Conservation (phyloP, 2,113 vertebrate genomes). For the Clarias gariepinus region DNA sequence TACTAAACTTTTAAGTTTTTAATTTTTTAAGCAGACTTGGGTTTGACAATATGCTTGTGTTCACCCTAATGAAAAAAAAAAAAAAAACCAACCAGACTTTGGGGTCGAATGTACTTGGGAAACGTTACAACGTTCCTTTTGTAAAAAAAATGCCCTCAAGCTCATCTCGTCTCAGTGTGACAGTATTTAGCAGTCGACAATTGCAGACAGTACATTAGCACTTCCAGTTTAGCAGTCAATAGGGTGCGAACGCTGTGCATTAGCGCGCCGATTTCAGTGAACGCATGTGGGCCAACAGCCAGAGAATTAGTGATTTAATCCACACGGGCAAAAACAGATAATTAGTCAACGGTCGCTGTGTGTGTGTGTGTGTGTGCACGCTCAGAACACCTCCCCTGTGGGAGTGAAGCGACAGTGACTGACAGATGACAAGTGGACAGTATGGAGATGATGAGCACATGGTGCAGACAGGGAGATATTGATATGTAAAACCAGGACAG, state of each 20-base stretch:
- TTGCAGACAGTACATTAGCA: conserved; percentile 10
- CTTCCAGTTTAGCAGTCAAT: conserved; percentile 17
- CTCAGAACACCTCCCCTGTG: not conserved
- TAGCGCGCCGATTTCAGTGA: conserved; percentile 21
- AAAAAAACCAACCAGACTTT: no score
- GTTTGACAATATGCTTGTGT: no score
- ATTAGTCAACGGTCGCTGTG: not conserved
- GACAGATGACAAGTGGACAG: conserved; percentile 21
- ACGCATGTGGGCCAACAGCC: conserved; percentile 37
- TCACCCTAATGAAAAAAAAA: no score
- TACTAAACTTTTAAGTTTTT: no score
- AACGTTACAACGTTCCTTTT: no score
- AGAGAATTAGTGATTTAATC: conserved; percentile 44
- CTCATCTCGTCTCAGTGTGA: not conserved
- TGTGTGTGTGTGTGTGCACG: not conserved
- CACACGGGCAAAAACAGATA: conserved; percentile 25
- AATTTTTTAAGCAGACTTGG: no score
- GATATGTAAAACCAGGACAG: conserved; percentile 15
- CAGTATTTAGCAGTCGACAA: not conserved
- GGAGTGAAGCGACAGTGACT: conserved; percentile 12
- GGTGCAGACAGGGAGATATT: not conserved
- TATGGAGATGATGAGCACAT: conserved; percentile 5
- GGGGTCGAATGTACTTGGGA: no score
- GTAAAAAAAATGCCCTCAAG: not conserved
- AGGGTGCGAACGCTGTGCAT: conserved; percentile 33